These are phyloP conservation scores for Pipra filicauda DNA, from an alignment of 2,113 vertebrate genomes.

Conservation along the genomic window DNA sequence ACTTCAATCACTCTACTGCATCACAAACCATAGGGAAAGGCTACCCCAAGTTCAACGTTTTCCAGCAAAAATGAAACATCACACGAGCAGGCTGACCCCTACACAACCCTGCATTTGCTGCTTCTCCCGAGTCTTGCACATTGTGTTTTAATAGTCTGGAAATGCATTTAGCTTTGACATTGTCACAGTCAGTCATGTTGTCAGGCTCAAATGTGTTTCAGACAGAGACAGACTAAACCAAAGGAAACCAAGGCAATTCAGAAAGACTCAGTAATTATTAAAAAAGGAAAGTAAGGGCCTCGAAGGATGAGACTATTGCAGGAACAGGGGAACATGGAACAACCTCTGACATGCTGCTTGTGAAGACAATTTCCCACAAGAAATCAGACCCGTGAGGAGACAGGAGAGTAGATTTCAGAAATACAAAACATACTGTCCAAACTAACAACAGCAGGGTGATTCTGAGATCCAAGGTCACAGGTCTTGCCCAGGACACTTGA, in stretches of 20 bases:
- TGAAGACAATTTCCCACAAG: not conserved
- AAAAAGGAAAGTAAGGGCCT: not conserved
- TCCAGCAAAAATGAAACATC: not conserved
- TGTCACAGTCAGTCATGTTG: not conserved
- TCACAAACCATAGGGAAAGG: not conserved
- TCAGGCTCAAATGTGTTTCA: not conserved
- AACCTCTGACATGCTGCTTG: not conserved
- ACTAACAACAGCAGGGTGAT: accelerated
- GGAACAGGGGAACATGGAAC: not conserved
- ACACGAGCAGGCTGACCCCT: not conserved
- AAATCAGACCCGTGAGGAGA: not conserved
- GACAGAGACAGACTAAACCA: not conserved
- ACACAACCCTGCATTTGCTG: accelerated
- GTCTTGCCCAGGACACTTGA: not conserved
- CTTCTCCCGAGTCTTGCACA: not conserved
- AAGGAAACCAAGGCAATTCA: not conserved
- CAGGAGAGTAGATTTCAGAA: not conserved
- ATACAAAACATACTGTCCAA: not conserved
- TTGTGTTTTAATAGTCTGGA: not conserved
- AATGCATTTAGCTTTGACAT: not conserved
- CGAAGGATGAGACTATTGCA: not conserved
- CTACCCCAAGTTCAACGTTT: accelerated
- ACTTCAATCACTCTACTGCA: not conserved
- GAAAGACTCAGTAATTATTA: not conserved
- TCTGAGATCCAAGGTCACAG: not conserved